phyloP scores from a whole-genome alignment of 2,113 vertebrate genomes.

The Petrocephalus microphthalmus region DNA sequence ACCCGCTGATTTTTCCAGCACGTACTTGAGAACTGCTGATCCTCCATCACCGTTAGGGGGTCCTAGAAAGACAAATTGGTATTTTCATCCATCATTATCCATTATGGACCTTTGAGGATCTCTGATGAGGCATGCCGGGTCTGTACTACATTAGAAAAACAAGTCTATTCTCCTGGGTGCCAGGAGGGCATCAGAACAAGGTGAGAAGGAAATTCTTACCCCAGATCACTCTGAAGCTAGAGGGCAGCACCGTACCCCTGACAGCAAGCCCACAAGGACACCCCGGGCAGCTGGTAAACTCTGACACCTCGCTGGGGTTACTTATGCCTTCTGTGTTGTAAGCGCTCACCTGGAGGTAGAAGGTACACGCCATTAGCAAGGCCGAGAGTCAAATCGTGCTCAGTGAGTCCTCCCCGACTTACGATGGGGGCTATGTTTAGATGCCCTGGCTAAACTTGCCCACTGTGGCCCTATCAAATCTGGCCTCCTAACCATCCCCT shows the following conservation, averaged over 20 bases:
- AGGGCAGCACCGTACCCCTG: conserved; percentile 82
- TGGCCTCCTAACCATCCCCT: too few relatives aligned
- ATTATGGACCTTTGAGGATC: not conserved
- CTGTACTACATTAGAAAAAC: not conserved
- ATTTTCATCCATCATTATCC: not conserved
- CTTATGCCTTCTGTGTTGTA: conserved; percentile 95
- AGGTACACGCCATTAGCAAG: conserved; percentile 19
- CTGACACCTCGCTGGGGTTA: conserved; percentile 80
- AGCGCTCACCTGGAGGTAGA: conserved; percentile 74
- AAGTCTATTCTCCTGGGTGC: not conserved
- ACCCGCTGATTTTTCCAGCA: conserved; percentile 83
- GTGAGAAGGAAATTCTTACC: conserved; percentile 60
- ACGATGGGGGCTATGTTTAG: not conserved
- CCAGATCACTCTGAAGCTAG: conserved; percentile 84
- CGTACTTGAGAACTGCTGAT: conserved; percentile 75
- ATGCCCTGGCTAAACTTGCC: not conserved
- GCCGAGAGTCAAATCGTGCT: not conserved
- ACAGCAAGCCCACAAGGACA: conserved; percentile 74
- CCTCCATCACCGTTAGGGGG: conserved; percentile 89
- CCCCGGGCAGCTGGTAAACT: conserved; percentile 79
- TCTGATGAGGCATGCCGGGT: not conserved
- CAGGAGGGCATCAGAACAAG: not conserved
- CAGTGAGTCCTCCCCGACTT: not conserved
- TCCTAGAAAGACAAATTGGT: conserved; percentile 57
- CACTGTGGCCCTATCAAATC: too few relatives aligned